Evolutionary conservation across 2,113 vertebrate species (phyloP).

Genomic region (Chauna torquata): DNA sequence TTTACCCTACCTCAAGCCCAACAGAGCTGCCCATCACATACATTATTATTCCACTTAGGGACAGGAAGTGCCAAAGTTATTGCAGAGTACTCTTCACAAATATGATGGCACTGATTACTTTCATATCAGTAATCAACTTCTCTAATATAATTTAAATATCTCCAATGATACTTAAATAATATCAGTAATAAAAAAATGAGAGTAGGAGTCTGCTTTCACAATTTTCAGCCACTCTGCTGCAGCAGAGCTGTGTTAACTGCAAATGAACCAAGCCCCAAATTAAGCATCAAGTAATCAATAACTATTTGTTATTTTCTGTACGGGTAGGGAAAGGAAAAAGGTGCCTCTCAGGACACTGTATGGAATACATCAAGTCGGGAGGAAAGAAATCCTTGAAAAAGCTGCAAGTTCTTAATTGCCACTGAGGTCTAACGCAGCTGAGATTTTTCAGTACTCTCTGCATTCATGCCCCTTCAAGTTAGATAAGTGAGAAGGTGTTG

Average conservation of each 20-base stretch:
- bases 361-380: background rate
- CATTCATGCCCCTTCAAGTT: background rate
- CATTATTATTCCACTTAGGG: background rate
- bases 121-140: background rate
- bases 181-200: background rate
- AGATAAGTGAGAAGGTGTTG: background rate
- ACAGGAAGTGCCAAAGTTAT: background rate
- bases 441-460: background rate
- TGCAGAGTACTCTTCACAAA: background rate
- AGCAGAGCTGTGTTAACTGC: background rate
- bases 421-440: background rate
- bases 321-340: background rate
- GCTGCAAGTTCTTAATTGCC: background rate
- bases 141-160: background rate
- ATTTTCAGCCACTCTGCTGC: background rate
- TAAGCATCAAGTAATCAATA: slow-evolving; percentile 42
- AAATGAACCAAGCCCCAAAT: background rate
- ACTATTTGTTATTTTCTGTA: background rate
- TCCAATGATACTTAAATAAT: background rate
- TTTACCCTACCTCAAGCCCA: too few relatives aligned
- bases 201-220: background rate
- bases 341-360: background rate
- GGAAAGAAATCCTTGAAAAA: slow-evolving; percentile 3
- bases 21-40: rapidly evolving
- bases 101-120: background rate